Evolutionary conservation across 2,888 invertebrate species (phyloP).

Genomic region (Myopa tessellatipennis): DNA sequence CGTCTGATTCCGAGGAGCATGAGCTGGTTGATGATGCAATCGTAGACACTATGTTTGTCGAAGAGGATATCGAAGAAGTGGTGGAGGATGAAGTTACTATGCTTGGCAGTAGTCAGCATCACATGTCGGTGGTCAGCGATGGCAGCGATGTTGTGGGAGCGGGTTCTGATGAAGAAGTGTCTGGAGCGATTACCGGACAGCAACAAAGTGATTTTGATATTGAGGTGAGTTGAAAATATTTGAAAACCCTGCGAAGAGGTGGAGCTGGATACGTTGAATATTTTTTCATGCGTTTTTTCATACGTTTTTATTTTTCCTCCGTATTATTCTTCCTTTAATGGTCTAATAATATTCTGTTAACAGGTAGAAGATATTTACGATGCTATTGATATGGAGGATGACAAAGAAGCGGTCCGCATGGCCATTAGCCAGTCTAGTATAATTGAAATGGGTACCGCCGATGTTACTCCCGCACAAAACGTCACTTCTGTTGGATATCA

Average conservation of each 20-base stretch:
- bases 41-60: constrained; percentile 68
- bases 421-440: constrained; percentile 66
- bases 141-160: constrained; percentile 31
- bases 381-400: constrained; percentile 78
- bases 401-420: constrained; percentile 60
- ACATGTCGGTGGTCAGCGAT: constrained; percentile 39
- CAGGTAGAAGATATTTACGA: constrained; percentile 80
- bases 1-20: constrained; percentile 71
- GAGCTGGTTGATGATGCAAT: constrained; percentile 69
- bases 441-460: constrained; percentile 70
- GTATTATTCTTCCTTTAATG: constrained; percentile 22
- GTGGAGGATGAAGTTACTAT: constrained; percentile 48
- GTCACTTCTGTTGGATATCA: constrained; percentile 65
- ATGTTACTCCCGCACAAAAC: constrained; percentile 69
- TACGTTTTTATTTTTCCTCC: constrained; percentile 1
- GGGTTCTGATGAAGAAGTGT: constrained; percentile 33
- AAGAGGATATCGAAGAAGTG: constrained; percentile 68
- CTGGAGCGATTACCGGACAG: constrained; percentile 47
- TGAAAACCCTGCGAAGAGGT: no score
- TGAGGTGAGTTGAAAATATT: constrained; percentile 69
- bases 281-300: constrained; percentile 18
- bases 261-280: no score
- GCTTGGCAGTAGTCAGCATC: constrained; percentile 21
- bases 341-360: background rate
- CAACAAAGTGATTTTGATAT: constrained; percentile 72